phyloP scores from a whole-genome alignment of 1,140 invertebrate genomes.

The Apis dorsata region DNA sequence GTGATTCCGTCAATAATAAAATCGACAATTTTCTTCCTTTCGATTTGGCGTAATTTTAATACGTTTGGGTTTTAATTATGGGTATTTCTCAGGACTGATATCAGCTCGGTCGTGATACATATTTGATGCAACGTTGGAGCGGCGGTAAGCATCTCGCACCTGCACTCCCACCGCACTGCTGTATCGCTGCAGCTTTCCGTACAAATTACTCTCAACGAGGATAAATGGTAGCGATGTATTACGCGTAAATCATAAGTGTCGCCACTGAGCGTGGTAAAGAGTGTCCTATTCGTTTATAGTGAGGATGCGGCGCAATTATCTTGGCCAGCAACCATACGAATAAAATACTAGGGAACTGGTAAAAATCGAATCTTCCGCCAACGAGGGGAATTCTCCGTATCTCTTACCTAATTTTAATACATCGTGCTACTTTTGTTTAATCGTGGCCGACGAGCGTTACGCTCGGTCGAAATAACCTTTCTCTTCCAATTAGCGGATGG shows the following conservation, averaged over 20 bases:
- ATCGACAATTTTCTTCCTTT: background rate
- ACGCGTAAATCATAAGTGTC: conserved; percentile 70
- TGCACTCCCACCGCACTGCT: conserved; percentile 40
- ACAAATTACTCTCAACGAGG: conserved; percentile 71
- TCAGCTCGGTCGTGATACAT: conserved; percentile 21
- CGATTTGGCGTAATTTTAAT: conserved; percentile 12
- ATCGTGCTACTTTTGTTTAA: background rate
- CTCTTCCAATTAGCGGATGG: conserved; percentile 5
- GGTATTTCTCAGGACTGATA: conserved; percentile 8
- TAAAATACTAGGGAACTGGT: background rate
- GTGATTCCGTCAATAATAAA: background rate
- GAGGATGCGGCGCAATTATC: background rate
- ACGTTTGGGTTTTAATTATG: conserved; percentile 15
- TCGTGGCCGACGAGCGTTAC: background rate
- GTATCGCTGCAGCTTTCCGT: conserved; percentile 55
- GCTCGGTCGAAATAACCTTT: background rate
- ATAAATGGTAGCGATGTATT: conserved; percentile 71
- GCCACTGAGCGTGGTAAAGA: conserved; percentile 10
- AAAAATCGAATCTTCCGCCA: background rate
- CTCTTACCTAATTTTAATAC: no score
- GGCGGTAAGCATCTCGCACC: conserved; percentile 20
- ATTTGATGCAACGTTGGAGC: conserved; percentile 37
- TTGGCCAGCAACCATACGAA: background rate
- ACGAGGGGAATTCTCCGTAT: background rate
- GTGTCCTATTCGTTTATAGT: conserved; percentile 11